Evolutionary conservation across 2,888 invertebrate genomes (phyloP).

Genomic region (Leptura quadrifasciata): DNA sequence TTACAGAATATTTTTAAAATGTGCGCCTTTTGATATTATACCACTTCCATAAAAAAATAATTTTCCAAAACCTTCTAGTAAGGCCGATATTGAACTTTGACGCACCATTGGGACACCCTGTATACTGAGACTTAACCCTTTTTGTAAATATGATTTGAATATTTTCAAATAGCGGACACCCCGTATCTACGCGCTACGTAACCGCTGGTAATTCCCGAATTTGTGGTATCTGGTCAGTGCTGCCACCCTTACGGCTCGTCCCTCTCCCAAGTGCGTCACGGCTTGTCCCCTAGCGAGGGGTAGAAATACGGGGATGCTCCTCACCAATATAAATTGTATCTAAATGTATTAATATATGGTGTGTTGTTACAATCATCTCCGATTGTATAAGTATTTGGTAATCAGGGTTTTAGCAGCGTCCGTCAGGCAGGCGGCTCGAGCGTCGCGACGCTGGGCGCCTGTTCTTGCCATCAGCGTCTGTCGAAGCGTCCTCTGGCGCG

Average conservation of each 20-base stretch:
- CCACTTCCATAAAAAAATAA: too few species aligned
- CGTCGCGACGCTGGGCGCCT: conserved; percentile 66
- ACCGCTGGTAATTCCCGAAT: conserved; percentile 1
- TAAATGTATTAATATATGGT: conserved; percentile 62
- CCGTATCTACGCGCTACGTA: background rate
- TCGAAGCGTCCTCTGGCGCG: conserved; percentile 73
- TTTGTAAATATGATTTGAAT: too few species aligned
- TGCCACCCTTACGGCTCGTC: background rate
- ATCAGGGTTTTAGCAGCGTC: conserved; percentile 64
- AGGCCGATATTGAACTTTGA: too few species aligned
- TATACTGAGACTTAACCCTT: too few species aligned
- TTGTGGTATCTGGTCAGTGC: background rate
- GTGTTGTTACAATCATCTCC: conserved; percentile 65
- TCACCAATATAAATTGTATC: conserved; percentile 50
- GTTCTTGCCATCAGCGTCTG: conserved; percentile 65
- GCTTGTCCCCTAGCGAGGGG: background rate
- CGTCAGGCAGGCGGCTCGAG: conserved; percentile 68
- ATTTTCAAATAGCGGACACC: background rate
- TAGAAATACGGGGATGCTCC: conserved; percentile 14
- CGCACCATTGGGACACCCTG: too few species aligned
- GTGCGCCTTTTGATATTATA: too few species aligned
- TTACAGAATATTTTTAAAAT: too few species aligned
- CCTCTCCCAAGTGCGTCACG: background rate
- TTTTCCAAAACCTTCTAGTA: too few species aligned
- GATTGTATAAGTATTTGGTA: conserved; percentile 67